These are phyloP conservation scores for Cephus cinctus DNA, from an alignment of 1,140 invertebrate species.

Conservation along the genomic window DNA sequence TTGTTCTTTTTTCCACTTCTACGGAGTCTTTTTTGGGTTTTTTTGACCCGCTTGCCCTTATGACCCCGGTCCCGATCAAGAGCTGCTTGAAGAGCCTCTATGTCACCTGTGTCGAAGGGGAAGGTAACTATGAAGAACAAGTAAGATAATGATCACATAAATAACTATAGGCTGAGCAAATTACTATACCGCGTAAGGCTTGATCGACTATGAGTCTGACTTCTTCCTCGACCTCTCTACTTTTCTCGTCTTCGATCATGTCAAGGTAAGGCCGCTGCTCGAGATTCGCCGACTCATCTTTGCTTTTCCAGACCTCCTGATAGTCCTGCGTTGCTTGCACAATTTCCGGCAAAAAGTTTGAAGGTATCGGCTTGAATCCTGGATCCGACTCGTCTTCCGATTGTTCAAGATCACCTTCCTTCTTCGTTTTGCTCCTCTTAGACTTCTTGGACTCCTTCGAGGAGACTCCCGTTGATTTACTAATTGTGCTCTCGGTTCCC, in stretches of 20 bases:
- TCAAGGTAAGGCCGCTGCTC: constrained; percentile 74
- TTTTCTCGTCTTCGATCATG: constrained; percentile 81
- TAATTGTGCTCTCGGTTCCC: constrained; percentile 72
- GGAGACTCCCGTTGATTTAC: constrained; percentile 72
- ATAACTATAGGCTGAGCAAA: too few relatives aligned
- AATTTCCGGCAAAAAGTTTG: constrained; percentile 57
- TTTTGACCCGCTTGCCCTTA: constrained; percentile 77
- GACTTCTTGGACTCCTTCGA: constrained; percentile 77
- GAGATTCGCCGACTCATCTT: constrained; percentile 72
- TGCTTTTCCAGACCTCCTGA: constrained; percentile 77
- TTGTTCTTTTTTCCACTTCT: constrained; percentile 83
- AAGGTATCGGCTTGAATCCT: constrained; percentile 55
- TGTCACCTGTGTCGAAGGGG: constrained; percentile 33
- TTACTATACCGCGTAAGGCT: constrained; percentile 78
- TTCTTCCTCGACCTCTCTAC: constrained; percentile 79
- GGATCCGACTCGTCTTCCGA: constrained; percentile 61
- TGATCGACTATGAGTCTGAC: constrained; percentile 82
- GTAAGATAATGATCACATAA: constrained; percentile 7
- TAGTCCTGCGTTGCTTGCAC: constrained; percentile 54
- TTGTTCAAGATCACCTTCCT: constrained; percentile 59
- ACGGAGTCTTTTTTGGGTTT: constrained; percentile 76
- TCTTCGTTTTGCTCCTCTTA: constrained; percentile 57
- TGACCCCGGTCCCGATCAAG: constrained; percentile 71
- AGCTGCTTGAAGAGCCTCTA: constrained; percentile 62
- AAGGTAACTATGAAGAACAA: constrained; percentile 1